Percentiles rank a stretch among this genome's conserved stretches.
Evolutionary conservation across 2,797 vertebrate genomes (phyloP).

Genomic region (Phalanger gymnotis): DNA sequence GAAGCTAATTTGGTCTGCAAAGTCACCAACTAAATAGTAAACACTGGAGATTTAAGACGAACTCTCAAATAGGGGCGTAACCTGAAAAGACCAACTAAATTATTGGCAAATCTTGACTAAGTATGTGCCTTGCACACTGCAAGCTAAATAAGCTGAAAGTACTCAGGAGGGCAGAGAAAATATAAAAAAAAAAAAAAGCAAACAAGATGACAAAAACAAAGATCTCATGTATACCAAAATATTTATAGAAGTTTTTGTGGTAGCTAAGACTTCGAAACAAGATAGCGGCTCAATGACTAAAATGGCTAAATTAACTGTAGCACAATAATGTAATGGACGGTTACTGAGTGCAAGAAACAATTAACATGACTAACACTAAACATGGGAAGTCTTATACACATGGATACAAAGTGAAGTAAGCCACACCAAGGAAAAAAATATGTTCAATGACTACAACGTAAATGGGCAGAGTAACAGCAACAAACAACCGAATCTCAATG

Average conservation of each 20-base stretch:
- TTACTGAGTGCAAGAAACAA: background rate
- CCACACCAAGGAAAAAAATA: background rate
- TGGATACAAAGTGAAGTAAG: background rate
- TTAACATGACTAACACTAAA: background rate
- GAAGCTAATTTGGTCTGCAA: background rate
- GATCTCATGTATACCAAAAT: background rate
- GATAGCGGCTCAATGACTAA: background rate
- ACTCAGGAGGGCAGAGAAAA: background rate
- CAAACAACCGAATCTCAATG: background rate
- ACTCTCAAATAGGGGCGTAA: background rate
- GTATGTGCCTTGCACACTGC: background rate
- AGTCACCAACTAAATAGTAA: conserved; percentile 6
- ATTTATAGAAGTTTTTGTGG: background rate
- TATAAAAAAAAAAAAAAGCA: background rate
- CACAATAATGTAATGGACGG: background rate
- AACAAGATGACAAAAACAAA: background rate
- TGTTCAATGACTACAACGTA: background rate
- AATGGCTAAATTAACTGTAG: background rate
- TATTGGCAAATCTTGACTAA: background rate
- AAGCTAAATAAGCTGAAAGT: background rate
- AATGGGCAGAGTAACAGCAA: background rate
- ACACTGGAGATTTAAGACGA: conserved; percentile 9
- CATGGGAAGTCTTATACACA: background rate
- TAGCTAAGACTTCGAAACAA: background rate
- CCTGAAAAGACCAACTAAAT: background rate